Evolutionary conservation across 2,797 vertebrate species (phyloP).

Genomic region (Petrocephalus schoutedeni): DNA sequence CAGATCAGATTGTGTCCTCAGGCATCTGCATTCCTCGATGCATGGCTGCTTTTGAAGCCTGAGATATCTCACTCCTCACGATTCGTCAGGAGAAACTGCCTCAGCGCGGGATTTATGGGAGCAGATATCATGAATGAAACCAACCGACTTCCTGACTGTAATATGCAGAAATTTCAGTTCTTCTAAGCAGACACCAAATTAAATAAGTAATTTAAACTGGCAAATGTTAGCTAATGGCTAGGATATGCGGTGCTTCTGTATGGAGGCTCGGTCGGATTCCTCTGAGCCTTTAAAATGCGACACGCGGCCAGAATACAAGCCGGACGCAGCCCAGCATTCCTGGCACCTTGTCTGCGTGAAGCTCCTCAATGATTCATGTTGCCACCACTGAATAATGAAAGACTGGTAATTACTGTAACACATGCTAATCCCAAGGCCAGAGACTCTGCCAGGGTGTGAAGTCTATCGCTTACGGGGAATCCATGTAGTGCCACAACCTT

Average conservation of each 20-base stretch:
- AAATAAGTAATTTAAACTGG: not conserved
- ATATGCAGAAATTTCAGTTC: not conserved
- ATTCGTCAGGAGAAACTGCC: not conserved
- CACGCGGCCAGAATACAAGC: not conserved
- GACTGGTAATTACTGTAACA: constrained; percentile 56
- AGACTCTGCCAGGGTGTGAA: constrained; percentile 46
- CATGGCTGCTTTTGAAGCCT: not conserved
- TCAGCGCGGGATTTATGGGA: not conserved
- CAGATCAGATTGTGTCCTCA: not conserved
- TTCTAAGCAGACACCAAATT: not conserved
- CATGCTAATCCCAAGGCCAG: constrained; percentile 50
- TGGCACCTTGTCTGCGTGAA: constrained; percentile 45
- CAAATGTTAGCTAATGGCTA: not conserved
- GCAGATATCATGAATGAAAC: not conserved
- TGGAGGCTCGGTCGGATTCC: not conserved
- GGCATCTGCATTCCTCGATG: not conserved
- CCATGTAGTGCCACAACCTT: not conserved
- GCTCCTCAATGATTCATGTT: constrained; percentile 63
- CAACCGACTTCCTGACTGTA: not conserved
- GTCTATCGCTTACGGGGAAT: constrained; percentile 39
- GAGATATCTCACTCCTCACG: not conserved
- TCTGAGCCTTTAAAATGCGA: not conserved
- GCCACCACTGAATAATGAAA: constrained; percentile 60
- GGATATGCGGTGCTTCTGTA: not conserved
- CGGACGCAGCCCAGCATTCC: not conserved